Conservation (phyloP, 2,888 invertebrate genomes). For the Anoplius nigerrimus region DNA sequence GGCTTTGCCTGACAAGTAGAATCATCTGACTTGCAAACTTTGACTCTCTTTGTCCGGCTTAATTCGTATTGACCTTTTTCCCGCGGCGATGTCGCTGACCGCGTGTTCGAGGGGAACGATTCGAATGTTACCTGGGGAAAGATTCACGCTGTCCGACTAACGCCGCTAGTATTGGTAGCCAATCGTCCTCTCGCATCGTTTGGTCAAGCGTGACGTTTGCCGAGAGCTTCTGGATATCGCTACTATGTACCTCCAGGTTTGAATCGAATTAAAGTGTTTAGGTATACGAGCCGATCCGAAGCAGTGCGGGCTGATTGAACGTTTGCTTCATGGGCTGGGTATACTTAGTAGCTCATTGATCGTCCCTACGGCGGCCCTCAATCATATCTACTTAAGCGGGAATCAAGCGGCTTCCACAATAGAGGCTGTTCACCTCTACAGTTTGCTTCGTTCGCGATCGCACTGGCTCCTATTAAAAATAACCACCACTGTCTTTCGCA, state of each 20-base stretch:
- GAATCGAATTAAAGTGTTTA: conserved; percentile 61
- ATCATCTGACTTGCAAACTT: no score
- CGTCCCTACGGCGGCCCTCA: conserved; percentile 60
- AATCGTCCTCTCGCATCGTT: conserved; percentile 7
- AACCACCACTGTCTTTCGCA: no score
- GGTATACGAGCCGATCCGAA: conserved; percentile 47
- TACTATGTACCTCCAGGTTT: conserved; percentile 33
- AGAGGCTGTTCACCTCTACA: conserved; percentile 60
- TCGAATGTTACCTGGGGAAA: no score
- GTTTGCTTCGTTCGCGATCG: conserved; percentile 18
- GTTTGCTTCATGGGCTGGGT: conserved; percentile 44
- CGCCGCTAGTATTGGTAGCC: no score
- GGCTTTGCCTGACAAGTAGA: no score
- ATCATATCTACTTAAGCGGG: conserved; percentile 62
- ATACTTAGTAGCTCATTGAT: conserved; percentile 62
- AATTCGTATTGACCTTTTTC: no score
- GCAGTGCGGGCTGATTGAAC: conserved; percentile 53
- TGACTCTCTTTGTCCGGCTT: no score
- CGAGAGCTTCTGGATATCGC: conserved; percentile 23
- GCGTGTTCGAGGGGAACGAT: no score
- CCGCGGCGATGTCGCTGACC: no score
- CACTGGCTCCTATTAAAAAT: conserved; percentile 7
- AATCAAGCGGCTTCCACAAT: conserved; percentile 56
- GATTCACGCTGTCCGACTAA: no score
- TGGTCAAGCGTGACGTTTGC: conserved; percentile 37